Evolutionary conservation across 2,113 vertebrate species (phyloP), one percentile per base, ranked within the genome.

Genomic region (Sapayoa aenigma): DNA sequence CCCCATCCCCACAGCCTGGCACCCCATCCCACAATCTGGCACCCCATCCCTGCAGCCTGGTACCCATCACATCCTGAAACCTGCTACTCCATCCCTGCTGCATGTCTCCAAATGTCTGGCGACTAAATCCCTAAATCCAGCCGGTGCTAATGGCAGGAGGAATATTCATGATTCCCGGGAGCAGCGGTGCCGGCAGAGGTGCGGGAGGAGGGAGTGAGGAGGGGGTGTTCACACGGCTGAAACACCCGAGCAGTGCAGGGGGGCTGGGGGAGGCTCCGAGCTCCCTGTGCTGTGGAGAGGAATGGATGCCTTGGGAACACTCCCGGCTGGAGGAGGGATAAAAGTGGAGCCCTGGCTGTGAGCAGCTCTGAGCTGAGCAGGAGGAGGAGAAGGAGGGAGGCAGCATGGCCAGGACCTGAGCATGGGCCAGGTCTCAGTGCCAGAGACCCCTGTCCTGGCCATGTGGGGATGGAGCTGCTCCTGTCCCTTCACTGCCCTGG

Each of bases 101-200:
- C 84, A 92, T 59, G 17, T 68, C 94, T 93, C 87, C 71, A 67
- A 80, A 87, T 4, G 97, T 94, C 96, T 96, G 94, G 97, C 94
- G 66, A 93, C 96, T 78, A 56, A 84, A 96, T 12, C 44, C 96
- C 96, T 78, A 65, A 80, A 96, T 11, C 44, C 96, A 94, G 96
- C 93, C 66, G 87, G 89, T 74, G 94, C 67, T 90, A 91, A 95
- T n/a, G 79, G 89, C 94, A 89, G 96, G 73, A 89, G 89, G 96
- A 98, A 98, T 96, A 95, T 97, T 97, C 97, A 94, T 92, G 92
- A 77, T 8, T 37, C 37, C 77, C 44, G 1, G 6, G 3, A 59
- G 67, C 42, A 41, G 74, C 46, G 3, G 46, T 2, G 9, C 73
- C 2, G 27, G 60, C 44, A 80, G 84, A 42, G 84, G 56, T 9